phyloP scores from a whole-genome alignment of 2,888 invertebrate species.

The Cosmia trapezina region DNA sequence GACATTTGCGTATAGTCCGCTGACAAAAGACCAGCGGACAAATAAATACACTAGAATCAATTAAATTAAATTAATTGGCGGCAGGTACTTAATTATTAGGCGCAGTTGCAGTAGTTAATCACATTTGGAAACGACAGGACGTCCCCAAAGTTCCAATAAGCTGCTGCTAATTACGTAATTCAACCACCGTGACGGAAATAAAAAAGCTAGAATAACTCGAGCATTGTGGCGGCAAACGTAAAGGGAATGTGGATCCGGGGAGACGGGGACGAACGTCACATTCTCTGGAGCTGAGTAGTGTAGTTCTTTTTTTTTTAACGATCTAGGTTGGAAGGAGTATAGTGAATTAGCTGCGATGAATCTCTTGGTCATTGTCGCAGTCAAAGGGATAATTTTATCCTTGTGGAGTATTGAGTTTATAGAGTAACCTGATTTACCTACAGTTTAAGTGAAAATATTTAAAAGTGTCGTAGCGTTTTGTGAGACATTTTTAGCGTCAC shows the following conservation, averaged over 20 bases:
- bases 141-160: constrained; percentile 81
- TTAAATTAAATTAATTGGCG: constrained; percentile 58
- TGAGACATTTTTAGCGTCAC: too few species aligned
- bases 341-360: constrained; percentile 47
- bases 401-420: background rate
- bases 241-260: constrained; percentile 72
- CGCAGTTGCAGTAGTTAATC: constrained; percentile 74
- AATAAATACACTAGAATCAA: constrained; percentile 25
- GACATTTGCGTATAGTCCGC: constrained; percentile 53
- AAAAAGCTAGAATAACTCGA: constrained; percentile 79
- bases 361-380: constrained; percentile 26
- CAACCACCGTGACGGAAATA: constrained; percentile 87
- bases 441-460: constrained; percentile 2
- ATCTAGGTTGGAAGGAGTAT: constrained; percentile 38
- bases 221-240: constrained; percentile 81
- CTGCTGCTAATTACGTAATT: constrained; percentile 88
- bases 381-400: constrained; percentile 17
- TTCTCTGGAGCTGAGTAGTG: constrained; percentile 61
- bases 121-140: constrained; percentile 78
- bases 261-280: constrained; percentile 60
- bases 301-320: constrained; percentile 32
- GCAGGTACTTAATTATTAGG: constrained; percentile 72
- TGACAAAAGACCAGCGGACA: constrained; percentile 25
- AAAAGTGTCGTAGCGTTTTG: too few species aligned
- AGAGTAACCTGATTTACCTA: background rate